A percentile compares a stretch with the other conserved stretches of the same genome.
phyloP scores from a whole-genome alignment of 1,140 invertebrate genomes.

The Phocides pigmalion region DNA sequence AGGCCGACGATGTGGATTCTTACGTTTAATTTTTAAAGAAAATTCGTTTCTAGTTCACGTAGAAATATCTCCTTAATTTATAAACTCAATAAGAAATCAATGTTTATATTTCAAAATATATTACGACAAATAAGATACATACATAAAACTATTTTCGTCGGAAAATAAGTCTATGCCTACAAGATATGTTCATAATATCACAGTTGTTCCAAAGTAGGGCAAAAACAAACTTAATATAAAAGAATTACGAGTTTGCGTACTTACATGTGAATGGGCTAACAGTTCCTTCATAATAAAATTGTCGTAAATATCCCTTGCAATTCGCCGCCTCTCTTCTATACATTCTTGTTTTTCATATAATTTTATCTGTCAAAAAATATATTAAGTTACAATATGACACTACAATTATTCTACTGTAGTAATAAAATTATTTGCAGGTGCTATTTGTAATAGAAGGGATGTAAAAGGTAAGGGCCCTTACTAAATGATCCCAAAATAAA shows the following conservation, averaged over 20 bases:
- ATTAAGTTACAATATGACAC: neutral
- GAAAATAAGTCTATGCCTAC: too few relatives aligned
- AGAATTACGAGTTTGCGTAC: slow-evolving; percentile 65
- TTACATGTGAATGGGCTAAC: slow-evolving; percentile 98
- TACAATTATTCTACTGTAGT: too few relatives aligned
- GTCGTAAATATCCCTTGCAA: slow-evolving; percentile 99
- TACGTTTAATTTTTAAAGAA: neutral
- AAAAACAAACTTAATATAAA: slow-evolving; percentile 27
- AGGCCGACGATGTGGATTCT: neutral
- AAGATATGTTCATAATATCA: neutral
- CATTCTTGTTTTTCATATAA: slow-evolving; percentile 99
- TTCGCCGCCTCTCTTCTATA: slow-evolving; percentile 96
- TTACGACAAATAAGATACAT: too few relatives aligned
- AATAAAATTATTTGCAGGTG: too few relatives aligned
- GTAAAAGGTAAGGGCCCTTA: too few relatives aligned
- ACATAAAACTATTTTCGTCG: too few relatives aligned
- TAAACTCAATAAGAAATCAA: too few relatives aligned
- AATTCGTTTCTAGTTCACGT: too few relatives aligned
- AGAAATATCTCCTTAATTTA: too few relatives aligned
- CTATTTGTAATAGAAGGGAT: too few relatives aligned
- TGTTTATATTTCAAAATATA: too few relatives aligned
- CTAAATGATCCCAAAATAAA: too few relatives aligned
- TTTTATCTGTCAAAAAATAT: slow-evolving; percentile 94
- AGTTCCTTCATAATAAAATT: slow-evolving; percentile 99
- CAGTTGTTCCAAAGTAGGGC: slow-evolving; percentile 23